A percentile compares a stretch with the other conserved stretches of the same genome.
Evolutionary conservation across 2,888 invertebrate genomes (phyloP).

Genomic region (Scaptomyza polygonia): DNA sequence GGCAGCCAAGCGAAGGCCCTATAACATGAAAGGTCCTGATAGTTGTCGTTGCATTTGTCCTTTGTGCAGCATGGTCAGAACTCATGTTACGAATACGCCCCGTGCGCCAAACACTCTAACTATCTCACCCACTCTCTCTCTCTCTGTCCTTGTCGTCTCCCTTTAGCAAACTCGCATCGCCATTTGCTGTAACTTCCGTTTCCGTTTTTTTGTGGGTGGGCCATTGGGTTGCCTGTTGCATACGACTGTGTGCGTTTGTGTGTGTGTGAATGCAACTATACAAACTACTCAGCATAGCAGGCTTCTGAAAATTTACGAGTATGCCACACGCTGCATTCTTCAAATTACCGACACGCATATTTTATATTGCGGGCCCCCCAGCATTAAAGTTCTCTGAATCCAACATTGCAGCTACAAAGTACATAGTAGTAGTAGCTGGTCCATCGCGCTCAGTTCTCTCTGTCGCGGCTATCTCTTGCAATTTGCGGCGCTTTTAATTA

Average conservation of each 20-base stretch:
- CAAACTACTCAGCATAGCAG: slow-evolving; percentile 59
- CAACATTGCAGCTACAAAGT: slow-evolving; percentile 4
- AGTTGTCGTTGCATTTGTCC: slow-evolving; percentile 53
- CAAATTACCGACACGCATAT: slow-evolving; percentile 78
- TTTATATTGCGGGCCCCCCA: slow-evolving; percentile 65
- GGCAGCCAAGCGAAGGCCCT: slow-evolving; percentile 46
- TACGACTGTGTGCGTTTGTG: slow-evolving; percentile 5
- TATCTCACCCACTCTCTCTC: slow-evolving; percentile 1
- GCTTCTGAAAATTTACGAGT: slow-evolving; percentile 71
- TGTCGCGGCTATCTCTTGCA: slow-evolving; percentile 56
- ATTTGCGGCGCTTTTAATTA: slow-evolving; percentile 74
- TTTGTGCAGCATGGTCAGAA: slow-evolving; percentile 53
- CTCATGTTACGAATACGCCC: slow-evolving; percentile 61
- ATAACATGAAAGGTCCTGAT: slow-evolving; percentile 54
- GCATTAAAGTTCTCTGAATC: slow-evolving; percentile 57
- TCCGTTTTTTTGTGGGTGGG: slow-evolving; percentile 56
- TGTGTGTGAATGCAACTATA: slow-evolving; percentile 20
- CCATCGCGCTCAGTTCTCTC: slow-evolving; percentile 6
- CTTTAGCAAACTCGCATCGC: slow-evolving; percentile 44
- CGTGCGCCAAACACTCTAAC: slow-evolving; percentile 8
- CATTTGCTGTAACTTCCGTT: slow-evolving; percentile 78
- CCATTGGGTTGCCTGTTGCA: slow-evolving; percentile 42
- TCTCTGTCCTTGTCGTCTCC: not conserved
- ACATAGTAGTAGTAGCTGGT: not conserved
- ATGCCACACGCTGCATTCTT: slow-evolving; percentile 69